Percentiles rank a stretch among this genome's conserved stretches.
These are phyloP conservation scores for Cynopterus brachyotis DNA, from an alignment of 2,113 vertebrate species.

Conservation along the genomic window DNA sequence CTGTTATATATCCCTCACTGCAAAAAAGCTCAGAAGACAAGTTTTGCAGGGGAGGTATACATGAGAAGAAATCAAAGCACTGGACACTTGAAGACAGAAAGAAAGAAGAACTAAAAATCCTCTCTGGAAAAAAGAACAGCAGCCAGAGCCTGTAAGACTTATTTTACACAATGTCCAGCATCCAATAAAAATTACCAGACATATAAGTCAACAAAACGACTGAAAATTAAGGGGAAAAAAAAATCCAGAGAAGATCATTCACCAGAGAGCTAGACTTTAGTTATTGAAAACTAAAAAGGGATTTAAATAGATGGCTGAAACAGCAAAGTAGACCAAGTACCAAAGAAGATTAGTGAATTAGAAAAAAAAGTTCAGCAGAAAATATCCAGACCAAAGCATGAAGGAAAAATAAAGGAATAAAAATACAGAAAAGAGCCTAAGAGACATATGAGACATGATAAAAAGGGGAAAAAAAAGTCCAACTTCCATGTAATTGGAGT, in stretches of 20 bases:
- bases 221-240: background rate
- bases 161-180: background rate
- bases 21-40: background rate
- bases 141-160: background rate
- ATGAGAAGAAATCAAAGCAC: background rate
- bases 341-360: background rate
- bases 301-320: background rate
- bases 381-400: background rate
- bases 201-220: conserved; percentile 8
- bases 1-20: background rate
- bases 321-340: background rate
- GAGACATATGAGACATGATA: background rate
- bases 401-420: background rate
- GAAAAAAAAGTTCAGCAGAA: background rate
- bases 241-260: background rate
- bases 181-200: background rate
- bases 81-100: background rate
- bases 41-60: background rate
- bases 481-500: background rate
- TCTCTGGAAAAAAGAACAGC: background rate
- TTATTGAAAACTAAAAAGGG: background rate
- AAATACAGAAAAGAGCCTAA: background rate
- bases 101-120: background rate
- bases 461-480: background rate
- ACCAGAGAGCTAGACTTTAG: background rate